Base-by-base conservation (phyloP, 2,797 vertebrate genomes). In the Rhinophrynus dorsalis region DNA sequence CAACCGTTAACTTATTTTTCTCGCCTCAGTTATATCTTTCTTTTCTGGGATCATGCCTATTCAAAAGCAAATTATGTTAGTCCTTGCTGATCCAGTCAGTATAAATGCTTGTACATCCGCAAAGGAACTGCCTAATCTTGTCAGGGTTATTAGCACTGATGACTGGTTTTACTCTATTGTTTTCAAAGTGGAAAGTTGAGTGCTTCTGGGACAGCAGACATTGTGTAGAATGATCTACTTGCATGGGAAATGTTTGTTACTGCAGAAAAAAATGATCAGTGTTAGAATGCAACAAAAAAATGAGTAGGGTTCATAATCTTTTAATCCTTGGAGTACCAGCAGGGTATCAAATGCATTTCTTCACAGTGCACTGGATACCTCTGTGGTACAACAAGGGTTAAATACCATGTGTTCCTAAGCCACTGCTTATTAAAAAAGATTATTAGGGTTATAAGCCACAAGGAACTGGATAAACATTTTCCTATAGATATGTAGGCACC, bases 51-150 rank as follows among this genome's bases (percentile, higher is more conserved):
- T 65, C 35, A 66, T 56, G 45, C 24, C 69, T 73, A 59, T 73
- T 73, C 54, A 73, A 51, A 59, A 73, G 10, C 60, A 51, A 66
- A 64, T 59, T 44, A 38, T 45, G 61, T 66, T 52, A 73, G 48
- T 38, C 56, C 35, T 58, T 44, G 69, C 18, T 33, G 54, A 65
- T 33, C 44, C 35, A 35, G 27, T 33, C 51, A 50, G 52, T 23
- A 52, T 23, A 54, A 30, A 66, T 42, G 45, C 69, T 48, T 51
- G 61, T 50, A 58, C 42, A 51, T 57, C 44, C 10, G 26, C 26
- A 42, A 33, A 59, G 32, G 27, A 60, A 44, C 62, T 44, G 63
- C 45, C 54, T 59, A 32, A 44, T 54, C 69, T 52, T 73, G 69
- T 73, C 55, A 73, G 11, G 30, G 59, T 52, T 66, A 73, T 42